Percentiles rank a stretch among this genome's conserved stretches.
phyloP scores from a whole-genome alignment of 2,888 invertebrate genomes.

The Uloborus plumipes region DNA sequence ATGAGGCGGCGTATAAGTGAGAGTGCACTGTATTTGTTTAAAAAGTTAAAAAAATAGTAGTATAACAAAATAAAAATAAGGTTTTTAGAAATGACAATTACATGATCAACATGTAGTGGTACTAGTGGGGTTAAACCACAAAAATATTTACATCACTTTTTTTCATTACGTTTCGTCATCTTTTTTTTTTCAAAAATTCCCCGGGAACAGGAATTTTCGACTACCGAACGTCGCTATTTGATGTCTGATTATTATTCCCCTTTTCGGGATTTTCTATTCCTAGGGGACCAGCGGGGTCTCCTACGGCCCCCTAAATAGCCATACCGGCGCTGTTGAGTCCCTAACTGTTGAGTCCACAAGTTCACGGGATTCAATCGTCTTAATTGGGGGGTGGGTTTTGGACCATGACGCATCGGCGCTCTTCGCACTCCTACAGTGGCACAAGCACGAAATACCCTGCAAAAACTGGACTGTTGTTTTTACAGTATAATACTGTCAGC shows the following conservation, averaged over 20 bases:
- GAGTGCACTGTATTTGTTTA: no score
- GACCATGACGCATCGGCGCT: conserved; percentile 34
- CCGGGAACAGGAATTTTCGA: not conserved
- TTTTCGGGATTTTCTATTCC: not conserved
- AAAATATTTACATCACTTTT: no score
- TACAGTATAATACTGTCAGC: no score
- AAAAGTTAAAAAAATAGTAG: no score
- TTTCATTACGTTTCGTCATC: no score
- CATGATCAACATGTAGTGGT: not conserved
- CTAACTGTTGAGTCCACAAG: conserved; percentile 47
- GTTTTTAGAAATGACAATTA: not conserved
- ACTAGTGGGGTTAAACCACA: no score
- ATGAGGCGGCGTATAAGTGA: no score
- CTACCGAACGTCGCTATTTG: conserved; percentile 1
- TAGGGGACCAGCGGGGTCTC: not conserved
- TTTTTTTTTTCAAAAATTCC: no score
- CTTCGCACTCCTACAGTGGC: no score
- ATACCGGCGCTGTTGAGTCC: conserved; percentile 35
- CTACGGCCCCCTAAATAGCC: conserved; percentile 16
- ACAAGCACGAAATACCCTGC: no score
- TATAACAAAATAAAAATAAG: no score
- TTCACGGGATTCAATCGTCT: conserved; percentile 47
- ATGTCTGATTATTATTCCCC: conserved; percentile 32
- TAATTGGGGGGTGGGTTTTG: conserved; percentile 47
- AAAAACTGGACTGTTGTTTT: no score